Base-by-base conservation (phyloP, 1,140 invertebrate species). In the Schmidtea mediterranea region DNA sequence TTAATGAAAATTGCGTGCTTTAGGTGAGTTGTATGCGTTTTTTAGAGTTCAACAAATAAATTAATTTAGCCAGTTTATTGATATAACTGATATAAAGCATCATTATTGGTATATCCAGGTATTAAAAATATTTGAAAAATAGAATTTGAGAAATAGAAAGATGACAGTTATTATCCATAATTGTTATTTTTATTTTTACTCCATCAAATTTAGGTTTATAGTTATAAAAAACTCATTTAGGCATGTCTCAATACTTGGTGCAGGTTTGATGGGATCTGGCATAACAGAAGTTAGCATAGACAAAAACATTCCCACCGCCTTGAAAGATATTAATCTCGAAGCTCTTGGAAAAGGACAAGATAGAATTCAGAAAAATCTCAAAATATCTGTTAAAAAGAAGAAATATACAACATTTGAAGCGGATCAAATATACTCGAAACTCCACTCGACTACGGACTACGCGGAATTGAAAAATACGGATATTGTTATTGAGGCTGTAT, bases 401-500 rank as follows among this genome's bases (percentile, higher is more conserved):
- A 13, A 19, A n/a, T 15, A 15, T 5, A 46, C 22, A 59, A 74
- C 76, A 6, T 69, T 80, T 58, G 75, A 86, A 61, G 75, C 74
- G 52, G 82, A 94, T 58, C 72, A 74, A 47, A 75, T 73, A 48
- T 56, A 89, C 49, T 72, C 84, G 0, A 76, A 78, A 54, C 68
- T 98, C 2, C 62, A 76, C 21, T 70, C 79, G 18, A 83, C 86
- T 3, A 62, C 89, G 16, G 70, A 74, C 39, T 97, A 95, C 62
- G 69, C 75, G n/a, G 71, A 75, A 46, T 87, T 98, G 56, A 77
- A 78, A 55, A 75, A 79, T 50, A 74, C 73, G 45, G 90, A 97
- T 66, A 77, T 97, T 60, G 78, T 98, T 0, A 90, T 98, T 57
- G 92, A 98, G 71, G 92, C 92, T 47, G 90, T 98, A 2, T 97